Base-by-base conservation (phyloP, 1,140 invertebrate species). In the Pogonomyrmex californicus region DNA sequence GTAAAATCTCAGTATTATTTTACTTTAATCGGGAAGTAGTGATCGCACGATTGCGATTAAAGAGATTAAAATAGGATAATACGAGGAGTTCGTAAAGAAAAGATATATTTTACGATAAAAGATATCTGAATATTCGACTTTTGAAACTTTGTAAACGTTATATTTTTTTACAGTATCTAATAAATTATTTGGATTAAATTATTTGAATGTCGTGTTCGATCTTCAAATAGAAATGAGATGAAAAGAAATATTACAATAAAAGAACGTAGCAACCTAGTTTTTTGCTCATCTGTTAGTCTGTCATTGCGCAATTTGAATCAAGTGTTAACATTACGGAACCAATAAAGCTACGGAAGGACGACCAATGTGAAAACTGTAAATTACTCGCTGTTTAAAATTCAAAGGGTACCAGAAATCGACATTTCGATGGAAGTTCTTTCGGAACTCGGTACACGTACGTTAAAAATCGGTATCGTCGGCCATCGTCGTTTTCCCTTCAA, bases 311-410 rank as follows among this genome's bases (percentile, higher is more conserved):
- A 60, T 83, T n/a, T 41, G 12, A 14, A 38, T 83, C 54, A 10
- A 73, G 41, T 75, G 49, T 49, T 36, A 83, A 44, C 54, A 41
- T 83, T 82, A 71, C 36, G 10, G 33, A 51, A 36, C 33, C n/a
- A 78, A 81, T 70, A 81, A 56, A 81, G 38, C 63, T 38, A 44
- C 1, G 1, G 33, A 14, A 17, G 23, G 6, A 10, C 2, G 14
- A 70, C 14, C 23, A 49, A 23, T 23, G 14, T n/a, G 14, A 38
- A 81, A 33, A 2, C 36, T 3, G 9, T 49, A 14, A 78, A 63
- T 85, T 23, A 36, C 49, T 51, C 17, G 78, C 33, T 30, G 47
- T 65, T 85, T 87, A 51, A 66, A 85, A 85, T 87, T 87, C 68
- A 75, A 87, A 87, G 58, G 68, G 10, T 73, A 83, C 30, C 47